A percentile compares a stretch with the other conserved stretches of the same genome.
phyloP scores from a whole-genome alignment of 2,888 invertebrate genomes.

The Agrotis puta region DNA sequence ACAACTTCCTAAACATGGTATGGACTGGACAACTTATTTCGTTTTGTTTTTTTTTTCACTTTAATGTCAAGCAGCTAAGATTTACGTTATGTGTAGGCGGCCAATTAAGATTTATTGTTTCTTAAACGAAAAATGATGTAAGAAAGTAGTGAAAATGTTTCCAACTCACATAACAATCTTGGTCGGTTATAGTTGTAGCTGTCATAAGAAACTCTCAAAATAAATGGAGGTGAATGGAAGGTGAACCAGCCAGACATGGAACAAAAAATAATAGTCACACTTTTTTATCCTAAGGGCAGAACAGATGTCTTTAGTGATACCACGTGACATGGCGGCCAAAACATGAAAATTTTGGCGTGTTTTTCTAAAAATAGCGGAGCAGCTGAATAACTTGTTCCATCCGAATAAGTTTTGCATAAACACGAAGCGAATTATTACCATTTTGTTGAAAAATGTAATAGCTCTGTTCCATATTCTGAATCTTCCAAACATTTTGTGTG shows the following conservation, averaged over 20 bases:
- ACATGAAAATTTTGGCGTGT: slow-evolving; percentile 12
- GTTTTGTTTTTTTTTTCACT: slow-evolving; percentile 58
- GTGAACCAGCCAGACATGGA: slow-evolving; percentile 53
- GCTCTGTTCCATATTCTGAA: background rate
- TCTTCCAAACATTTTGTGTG: background rate
- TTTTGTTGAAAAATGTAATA: slow-evolving; percentile 2
- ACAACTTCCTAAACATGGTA: slow-evolving; percentile 35
- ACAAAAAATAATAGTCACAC: slow-evolving; percentile 46
- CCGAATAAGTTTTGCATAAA: slow-evolving; percentile 16
- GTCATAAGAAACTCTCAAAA: slow-evolving; percentile 43
- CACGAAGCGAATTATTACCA: background rate
- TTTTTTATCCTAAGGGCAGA: slow-evolving; percentile 54
- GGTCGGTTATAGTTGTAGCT: slow-evolving; percentile 40
- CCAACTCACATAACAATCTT: slow-evolving; percentile 47
- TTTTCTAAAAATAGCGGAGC: slow-evolving; percentile 27
- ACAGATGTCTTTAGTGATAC: slow-evolving; percentile 54
- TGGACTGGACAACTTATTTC: slow-evolving; percentile 50
- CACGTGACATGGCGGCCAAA: slow-evolving; percentile 39
- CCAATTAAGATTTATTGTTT: slow-evolving; percentile 55
- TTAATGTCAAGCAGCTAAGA: slow-evolving; percentile 65
- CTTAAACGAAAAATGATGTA: slow-evolving; percentile 58
- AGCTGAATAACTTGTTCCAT: slow-evolving; percentile 28
- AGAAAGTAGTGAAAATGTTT: slow-evolving; percentile 59
- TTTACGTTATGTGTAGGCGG: slow-evolving; percentile 64
- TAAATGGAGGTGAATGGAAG: slow-evolving; percentile 53